phyloP scores from a whole-genome alignment of 1,140 invertebrate genomes.

The Ips typographus region DNA sequence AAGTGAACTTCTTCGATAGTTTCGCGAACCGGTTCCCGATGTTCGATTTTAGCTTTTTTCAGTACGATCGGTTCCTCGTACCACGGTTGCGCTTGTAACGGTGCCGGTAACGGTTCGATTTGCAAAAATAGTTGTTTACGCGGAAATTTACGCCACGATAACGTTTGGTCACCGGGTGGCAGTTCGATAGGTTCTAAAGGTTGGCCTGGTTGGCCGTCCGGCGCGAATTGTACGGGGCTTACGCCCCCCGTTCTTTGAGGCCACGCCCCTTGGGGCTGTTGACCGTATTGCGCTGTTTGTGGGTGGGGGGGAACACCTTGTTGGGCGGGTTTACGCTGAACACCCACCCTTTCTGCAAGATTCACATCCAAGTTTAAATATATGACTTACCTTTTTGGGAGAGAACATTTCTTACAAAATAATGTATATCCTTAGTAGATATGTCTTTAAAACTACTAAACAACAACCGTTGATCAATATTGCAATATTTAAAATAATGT shows the following conservation, averaged over 20 bases:
- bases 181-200: conserved; percentile 52
- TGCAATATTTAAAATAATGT: too few species aligned
- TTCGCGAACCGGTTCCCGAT: conserved; percentile 51
- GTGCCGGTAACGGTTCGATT: conserved; percentile 13
- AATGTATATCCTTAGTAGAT: too few species aligned
- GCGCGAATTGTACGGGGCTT: conserved; percentile 14
- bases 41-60: conserved; percentile 51
- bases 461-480: too few species aligned
- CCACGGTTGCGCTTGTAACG: conserved; percentile 49
- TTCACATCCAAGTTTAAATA: not conserved
- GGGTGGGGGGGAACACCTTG: conserved; percentile 35
- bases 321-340: conserved; percentile 38
- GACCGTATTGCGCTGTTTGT: conserved; percentile 10
- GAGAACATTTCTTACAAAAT: too few species aligned
- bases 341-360: conserved; percentile 41
- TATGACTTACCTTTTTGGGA: conserved; percentile 21
- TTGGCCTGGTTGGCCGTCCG: conserved; percentile 40
- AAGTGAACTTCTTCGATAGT: conserved; percentile 42
- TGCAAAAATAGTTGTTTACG: conserved; percentile 9
- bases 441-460: too few species aligned
- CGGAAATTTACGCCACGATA: conserved; percentile 55
- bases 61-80: conserved; percentile 53
- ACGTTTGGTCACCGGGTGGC: conserved; percentile 56
- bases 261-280: not conserved
- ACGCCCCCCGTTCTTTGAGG: not conserved